Base-by-base conservation (phyloP, 2,113 vertebrate species). In the Hoplias malabaricus region DNA sequence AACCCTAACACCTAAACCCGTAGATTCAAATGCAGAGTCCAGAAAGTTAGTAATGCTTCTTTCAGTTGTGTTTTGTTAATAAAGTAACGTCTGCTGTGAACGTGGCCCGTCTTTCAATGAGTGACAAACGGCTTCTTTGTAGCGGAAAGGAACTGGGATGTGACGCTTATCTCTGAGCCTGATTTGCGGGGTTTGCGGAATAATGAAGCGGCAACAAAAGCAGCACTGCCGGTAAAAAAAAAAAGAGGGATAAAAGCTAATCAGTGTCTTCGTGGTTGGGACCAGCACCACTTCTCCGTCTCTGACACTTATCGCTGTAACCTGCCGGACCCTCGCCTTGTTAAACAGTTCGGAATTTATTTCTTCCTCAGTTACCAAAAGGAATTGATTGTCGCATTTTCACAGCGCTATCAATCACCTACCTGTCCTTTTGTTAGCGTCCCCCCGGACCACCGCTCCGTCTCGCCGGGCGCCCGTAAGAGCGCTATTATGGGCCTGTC, bases 341-440 rank as follows among this genome's bases (percentile, higher is more conserved):
- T 77, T 69, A 77, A 69, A 77, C 43, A 46, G 50, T 68, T 77
- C 27, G 2, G 12, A 46, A 77, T 70, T 23, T 31, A 78, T 78
- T 63, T 23, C 53, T 29, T 61, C 14, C 14, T 40, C 23, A 3
- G 43, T 25, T 12, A 2, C 42, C 25, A 16, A 34, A 5, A 12
- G 56, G 10, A 50, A 78, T 78, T 40, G 67, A 70, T 70, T 53
- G 67, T 62, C 61, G 33, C 23, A 50, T 36, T 78, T 78, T 68
- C 67, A 68, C 16, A 76, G 63, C 36, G 5, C 19, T 68, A 68
- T 76, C 56, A 31, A 31, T 62, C 67, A 62, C 56, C 67, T 71
- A 11, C 42, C 67, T 62, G 67, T 70, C 43, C 67, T 71, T 78
- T 71, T 78, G 67, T 71, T 53, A 48, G 33, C 27, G 1, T 43